These are phyloP conservation scores for Anoplopoma fimbria DNA, from an alignment of 2,113 vertebrate species.

Conservation along the genomic window DNA sequence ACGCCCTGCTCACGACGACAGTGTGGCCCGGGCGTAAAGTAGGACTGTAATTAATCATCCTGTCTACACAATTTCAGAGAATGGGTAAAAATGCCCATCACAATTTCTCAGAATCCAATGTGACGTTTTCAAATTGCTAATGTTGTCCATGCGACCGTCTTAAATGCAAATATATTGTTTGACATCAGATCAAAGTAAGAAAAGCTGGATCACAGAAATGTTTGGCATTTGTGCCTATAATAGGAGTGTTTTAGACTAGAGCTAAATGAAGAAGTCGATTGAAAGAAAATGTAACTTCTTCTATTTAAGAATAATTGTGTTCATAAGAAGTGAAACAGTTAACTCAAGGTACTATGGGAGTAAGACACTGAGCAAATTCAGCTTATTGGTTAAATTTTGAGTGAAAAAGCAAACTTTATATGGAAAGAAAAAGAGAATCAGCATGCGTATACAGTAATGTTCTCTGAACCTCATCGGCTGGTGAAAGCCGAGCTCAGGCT, in stretches of 20 bases:
- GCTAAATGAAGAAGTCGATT: too few relatives aligned
- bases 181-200: not conserved
- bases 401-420: slow-evolving; percentile 6
- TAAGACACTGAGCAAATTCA: not conserved
- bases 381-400: not conserved
- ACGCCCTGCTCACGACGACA: too few relatives aligned
- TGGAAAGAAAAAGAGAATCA: slow-evolving; percentile 9
- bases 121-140: not conserved
- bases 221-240: not conserved
- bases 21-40: not conserved
- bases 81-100: not conserved
- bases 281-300: too few relatives aligned
- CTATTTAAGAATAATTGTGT: too few relatives aligned
- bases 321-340: not conserved
- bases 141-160: not conserved
- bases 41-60: not conserved
- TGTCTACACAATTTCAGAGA: not conserved
- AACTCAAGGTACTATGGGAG: not conserved
- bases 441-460: not conserved
- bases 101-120: not conserved
- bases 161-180: not conserved
- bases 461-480: not conserved
- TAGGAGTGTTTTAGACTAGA: too few relatives aligned
- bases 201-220: not conserved
- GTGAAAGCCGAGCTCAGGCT: slow-evolving; percentile 37